Conservation (phyloP, 1,140 invertebrate genomes). For the Latrodectus geometricus region DNA sequence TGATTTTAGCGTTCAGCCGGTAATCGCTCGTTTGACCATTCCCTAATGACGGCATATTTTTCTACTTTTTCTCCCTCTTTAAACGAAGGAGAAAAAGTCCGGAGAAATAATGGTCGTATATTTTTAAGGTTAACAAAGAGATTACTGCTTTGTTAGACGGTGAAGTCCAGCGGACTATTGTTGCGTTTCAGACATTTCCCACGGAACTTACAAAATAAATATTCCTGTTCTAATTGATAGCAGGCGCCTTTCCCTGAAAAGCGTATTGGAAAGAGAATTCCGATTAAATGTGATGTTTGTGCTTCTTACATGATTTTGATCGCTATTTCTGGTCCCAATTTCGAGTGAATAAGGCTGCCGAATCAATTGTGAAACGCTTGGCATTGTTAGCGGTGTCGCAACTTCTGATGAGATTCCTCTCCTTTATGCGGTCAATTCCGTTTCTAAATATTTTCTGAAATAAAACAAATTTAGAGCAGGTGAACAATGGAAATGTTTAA, state of each 20-base stretch:
- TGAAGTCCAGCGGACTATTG: conserved; percentile 29
- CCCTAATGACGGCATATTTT: conserved; percentile 27
- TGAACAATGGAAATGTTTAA: neutral
- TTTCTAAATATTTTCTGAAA: neutral
- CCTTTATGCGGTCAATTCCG: neutral
- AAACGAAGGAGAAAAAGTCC: neutral
- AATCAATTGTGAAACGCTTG: conserved; percentile 2
- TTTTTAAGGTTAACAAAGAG: conserved; percentile 55
- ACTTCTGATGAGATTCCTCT: conserved; percentile 16
- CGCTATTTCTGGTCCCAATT: conserved; percentile 10
- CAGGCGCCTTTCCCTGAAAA: conserved; percentile 48
- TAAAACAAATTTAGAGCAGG: neutral
- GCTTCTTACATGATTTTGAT: conserved; percentile 21
- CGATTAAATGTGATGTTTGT: conserved; percentile 33
- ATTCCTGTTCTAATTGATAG: conserved; percentile 44
- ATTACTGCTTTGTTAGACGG: conserved; percentile 49
- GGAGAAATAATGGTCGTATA: conserved; percentile 30
- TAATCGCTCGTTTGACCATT: conserved; percentile 48
- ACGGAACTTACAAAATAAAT: conserved; percentile 46
- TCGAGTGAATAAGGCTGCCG: neutral
- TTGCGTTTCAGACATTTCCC: conserved; percentile 28
- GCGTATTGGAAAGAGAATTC: neutral
- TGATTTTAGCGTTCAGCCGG: neutral
- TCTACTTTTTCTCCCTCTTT: neutral
- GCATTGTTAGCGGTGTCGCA: neutral